Evolutionary conservation across 1,140 invertebrate genomes (phyloP), one percentile per base, ranked within the genome.

Genomic region (Ceratina calcarata): DNA sequence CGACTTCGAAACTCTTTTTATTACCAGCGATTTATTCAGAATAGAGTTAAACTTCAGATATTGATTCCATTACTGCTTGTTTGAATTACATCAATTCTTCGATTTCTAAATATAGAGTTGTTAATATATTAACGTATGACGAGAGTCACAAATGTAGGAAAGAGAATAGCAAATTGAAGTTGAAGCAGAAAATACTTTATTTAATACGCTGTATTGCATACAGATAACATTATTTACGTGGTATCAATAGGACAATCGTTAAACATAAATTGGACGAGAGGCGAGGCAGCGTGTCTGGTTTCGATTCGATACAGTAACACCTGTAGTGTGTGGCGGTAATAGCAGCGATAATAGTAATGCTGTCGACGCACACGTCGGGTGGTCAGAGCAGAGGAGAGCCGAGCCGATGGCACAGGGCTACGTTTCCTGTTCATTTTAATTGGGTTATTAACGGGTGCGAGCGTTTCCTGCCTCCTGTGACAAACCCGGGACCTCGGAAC

Each of bases 381-480:
- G 64, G 79, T 55, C 37, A 6, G 37, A 10, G 32, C 70, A 27
- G 57, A 37, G 10, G 49, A 37, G 27, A 15, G 27, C 27, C 27
- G 27, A 32, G 27, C 37, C 68, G 55, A 72, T 57, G 58, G 66
- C 68, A 18, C 79, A 51, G 80, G 83, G 64, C 64, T 83, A 80
- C 73, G 82, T 85, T 88, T 89, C 88, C 88, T 89, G 88, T 87
- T 77, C 86, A 80, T 89, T 89, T 89, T 89, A 89, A 89, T 89
- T 89, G 88, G 88, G 86, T 89, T 89, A 88, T 89, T 89, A 89
- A 89, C 88, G 86, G 86, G 79, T 76, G 82, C 87, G 82, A 88
- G 88, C 84, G 87, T 86, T 88, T 88, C 88, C 88, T 89, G 87
- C 84, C 87, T 86, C 80, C 87, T 87, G 81, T 83, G 88, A 86